Conservation (phyloP, 2,113 vertebrate species). For the Ammospiza caudacuta region DNA sequence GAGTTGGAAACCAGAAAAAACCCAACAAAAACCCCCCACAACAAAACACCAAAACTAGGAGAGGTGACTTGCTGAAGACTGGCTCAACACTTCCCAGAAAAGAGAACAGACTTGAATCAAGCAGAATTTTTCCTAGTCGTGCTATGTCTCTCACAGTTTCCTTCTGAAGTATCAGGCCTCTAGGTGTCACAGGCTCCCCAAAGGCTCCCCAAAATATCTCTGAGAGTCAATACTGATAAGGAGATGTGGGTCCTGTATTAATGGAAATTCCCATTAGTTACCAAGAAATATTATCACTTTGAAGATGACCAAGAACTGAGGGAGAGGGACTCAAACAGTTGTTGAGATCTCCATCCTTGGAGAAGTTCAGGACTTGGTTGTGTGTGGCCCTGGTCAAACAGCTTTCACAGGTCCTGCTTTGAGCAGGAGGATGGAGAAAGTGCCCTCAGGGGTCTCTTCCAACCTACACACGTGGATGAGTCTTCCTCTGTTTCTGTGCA, state of each 20-base stretch:
- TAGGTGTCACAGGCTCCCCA: neutral
- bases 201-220: neutral
- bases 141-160: neutral
- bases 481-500: neutral
- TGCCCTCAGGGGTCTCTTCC: neutral
- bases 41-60: no score
- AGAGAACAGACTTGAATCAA: neutral
- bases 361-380: neutral
- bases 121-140: neutral
- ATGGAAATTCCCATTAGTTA: neutral
- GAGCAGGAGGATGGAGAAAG: neutral
- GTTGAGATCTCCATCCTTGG: neutral
- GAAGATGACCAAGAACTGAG: neutral
- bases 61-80: neutral
- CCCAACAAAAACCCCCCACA: rapidly evolving
- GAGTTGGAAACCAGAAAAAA: neutral
- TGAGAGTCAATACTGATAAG: neutral
- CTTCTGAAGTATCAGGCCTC: neutral
- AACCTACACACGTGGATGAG: neutral
- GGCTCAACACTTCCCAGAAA: neutral
- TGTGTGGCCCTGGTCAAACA: neutral
- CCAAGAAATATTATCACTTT: neutral
- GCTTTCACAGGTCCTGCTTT: neutral
- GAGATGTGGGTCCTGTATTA: neutral
- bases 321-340: rapidly evolving